Base-by-base conservation (phyloP, 2,888 invertebrate genomes). In the Ectemnius cavifrons region DNA sequence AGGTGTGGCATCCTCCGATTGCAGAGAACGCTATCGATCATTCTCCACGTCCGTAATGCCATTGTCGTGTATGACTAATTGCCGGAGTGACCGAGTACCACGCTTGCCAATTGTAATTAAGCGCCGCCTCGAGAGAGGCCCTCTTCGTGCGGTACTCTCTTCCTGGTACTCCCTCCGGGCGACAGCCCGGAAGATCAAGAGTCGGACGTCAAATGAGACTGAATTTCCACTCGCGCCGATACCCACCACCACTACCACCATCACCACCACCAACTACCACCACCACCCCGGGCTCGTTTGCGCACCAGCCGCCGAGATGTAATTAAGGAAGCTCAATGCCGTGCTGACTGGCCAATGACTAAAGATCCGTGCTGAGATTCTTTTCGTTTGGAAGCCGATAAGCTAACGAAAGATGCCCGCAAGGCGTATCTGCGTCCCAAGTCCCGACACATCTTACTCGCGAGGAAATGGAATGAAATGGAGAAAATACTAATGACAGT, bases 61-160 rank as follows among this genome's bases (percentile, higher is more conserved):
- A 85, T 86, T 87, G 87, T 84, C 83, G 80, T 81, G 80, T 82
- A 83, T 86, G 85, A 87, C 86, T 87, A 86, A 87, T 87, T 86
- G 83, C 82, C 72, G 67, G 76, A 72, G 77, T 74, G 79, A 82
- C 79, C 81, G 80, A 71, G 73, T 73, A 71, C 79, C 75, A 71
- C 82, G 78, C 82, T 83, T 81, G 83, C 82, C 83, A 83, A 83
- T 83, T 81, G 80, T 83, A 83, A 83, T 83, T 83, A 83, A 81
- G 71, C 69, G 74, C 79, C 77, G 82, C 77, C 66, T 37, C 60
- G 67, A 77, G 75, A 63, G 69, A 37, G 69, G 64, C 71, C 1
- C 8, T 6, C 37, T 37, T 37, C 37, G 37, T 37, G 37, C 37
- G 37, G 37, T 37, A 37, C 37, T 37, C 37, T 60, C 68, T 52